These are phyloP conservation scores for Oxystoma pomonae DNA, from an alignment of 2,888 invertebrate species.

Conservation along the genomic window DNA sequence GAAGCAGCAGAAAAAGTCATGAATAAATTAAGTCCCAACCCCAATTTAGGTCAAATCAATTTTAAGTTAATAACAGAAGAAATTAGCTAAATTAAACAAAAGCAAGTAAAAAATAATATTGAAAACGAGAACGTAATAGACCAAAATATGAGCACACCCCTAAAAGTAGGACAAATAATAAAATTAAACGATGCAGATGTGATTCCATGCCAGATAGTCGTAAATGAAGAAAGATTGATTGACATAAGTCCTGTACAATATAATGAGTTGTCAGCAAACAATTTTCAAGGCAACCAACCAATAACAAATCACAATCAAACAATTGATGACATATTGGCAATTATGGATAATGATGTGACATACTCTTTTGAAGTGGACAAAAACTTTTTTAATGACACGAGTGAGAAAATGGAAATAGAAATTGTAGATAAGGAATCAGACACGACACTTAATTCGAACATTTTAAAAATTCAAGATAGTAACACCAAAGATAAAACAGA, in stretches of 20 bases:
- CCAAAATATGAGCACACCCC: neutral
- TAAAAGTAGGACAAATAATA: neutral
- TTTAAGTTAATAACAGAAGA: neutral
- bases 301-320: neutral
- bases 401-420: neutral
- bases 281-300: neutral
- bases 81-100: neutral
- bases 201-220: neutral
- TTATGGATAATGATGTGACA: neutral
- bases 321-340: neutral
- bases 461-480: neutral
- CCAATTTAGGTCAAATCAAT: neutral
- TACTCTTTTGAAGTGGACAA: neutral
- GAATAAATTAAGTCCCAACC: neutral
- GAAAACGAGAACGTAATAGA: neutral
- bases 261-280: neutral
- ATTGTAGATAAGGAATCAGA: neutral
- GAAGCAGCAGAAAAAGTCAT: constrained; percentile 7
- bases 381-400: neutral
- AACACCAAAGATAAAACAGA: neutral
- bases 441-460: neutral
- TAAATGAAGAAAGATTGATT: neutral
- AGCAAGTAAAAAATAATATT: neutral
- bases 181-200: neutral
- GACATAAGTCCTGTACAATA: neutral